Percentiles rank a stretch among this genome's conserved stretches.
phyloP scores from a whole-genome alignment of 2,888 invertebrate genomes.

The Apocheima hispidaria region DNA sequence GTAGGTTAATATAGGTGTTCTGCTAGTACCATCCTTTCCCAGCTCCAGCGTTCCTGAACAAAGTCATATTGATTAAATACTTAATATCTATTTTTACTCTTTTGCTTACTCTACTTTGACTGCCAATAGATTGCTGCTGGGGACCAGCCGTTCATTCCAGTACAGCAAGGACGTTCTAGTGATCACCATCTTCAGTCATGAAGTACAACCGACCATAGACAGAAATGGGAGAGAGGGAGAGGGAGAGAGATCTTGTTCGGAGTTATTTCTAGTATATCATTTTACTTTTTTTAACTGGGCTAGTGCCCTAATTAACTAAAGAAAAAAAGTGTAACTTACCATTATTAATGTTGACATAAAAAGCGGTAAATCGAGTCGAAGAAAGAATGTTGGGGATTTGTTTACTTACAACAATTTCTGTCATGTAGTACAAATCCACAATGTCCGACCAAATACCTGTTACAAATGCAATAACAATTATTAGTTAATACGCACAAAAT shows the following conservation, averaged over 20 bases:
- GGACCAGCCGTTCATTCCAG: no score
- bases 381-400: not conserved
- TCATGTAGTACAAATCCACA: not conserved
- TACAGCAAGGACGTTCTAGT: no score
- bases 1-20: not conserved
- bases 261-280: no score
- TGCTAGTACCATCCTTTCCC: not conserved
- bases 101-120: no score
- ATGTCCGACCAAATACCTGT: not conserved
- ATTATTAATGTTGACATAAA: not conserved
- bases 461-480: not conserved
- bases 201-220: no score
- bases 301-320: no score
- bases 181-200: no score
- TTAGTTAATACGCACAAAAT: no score
- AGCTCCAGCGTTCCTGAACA: not conserved
- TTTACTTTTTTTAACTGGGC: no score
- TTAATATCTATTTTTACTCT: not conserved
- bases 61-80: not conserved
- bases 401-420: not conserved
- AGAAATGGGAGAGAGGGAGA: no score
- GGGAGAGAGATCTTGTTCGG: no score
- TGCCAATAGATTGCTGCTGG: no score
- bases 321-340: not conserved
- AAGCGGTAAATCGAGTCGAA: not conserved